phyloP scores from a whole-genome alignment of 2,888 invertebrate genomes.

The Andrena fulva region DNA sequence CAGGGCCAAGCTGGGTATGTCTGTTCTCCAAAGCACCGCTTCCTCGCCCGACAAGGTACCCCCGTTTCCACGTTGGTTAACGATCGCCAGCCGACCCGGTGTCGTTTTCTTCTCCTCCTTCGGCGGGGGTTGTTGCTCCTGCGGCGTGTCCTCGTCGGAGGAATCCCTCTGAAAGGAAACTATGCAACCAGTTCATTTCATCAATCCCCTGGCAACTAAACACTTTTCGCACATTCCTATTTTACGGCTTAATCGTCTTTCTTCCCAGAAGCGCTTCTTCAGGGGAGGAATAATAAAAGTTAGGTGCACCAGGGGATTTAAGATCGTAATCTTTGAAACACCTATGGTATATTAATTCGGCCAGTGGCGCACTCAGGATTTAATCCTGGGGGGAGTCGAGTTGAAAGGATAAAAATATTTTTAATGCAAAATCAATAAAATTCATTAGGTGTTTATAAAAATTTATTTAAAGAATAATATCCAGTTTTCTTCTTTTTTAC shows the following conservation, averaged over 20 bases:
- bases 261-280: not conserved
- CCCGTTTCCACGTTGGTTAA: slow-evolving; percentile 48
- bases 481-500: no score
- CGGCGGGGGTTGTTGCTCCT: slow-evolving; percentile 41
- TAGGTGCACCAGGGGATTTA: no score
- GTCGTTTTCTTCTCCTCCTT: slow-evolving; percentile 64
- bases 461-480: no score
- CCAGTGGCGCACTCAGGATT: no score
- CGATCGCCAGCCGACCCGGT: slow-evolving; percentile 48
- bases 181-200: slow-evolving; percentile 43
- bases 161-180: slow-evolving; percentile 83
- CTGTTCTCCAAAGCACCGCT: slow-evolving; percentile 70
- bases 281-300: no score
- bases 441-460: no score
- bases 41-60: slow-evolving; percentile 49
- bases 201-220: not conserved
- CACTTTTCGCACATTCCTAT: not conserved
- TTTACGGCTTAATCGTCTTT: not conserved
- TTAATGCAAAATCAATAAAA: no score
- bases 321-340: no score
- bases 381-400: no score
- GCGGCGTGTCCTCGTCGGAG: slow-evolving; percentile 71
- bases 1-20: slow-evolving; percentile 52
- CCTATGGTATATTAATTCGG: no score
- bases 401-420: no score